Evolutionary conservation across 2,113 vertebrate genomes (phyloP).

Genomic region (Vulpes ferrilata): DNA sequence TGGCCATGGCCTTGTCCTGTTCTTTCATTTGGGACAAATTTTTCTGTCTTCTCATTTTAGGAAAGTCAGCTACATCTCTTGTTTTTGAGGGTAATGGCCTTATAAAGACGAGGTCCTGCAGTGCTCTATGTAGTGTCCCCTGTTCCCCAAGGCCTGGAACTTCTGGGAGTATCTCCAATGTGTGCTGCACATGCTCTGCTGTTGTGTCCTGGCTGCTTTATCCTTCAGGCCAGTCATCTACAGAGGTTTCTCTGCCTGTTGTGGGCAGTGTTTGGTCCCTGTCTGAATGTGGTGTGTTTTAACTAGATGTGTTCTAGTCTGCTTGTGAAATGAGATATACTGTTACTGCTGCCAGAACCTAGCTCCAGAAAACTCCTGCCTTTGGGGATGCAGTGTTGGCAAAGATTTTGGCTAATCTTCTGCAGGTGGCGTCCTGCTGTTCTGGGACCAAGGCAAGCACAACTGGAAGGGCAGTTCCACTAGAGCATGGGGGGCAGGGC

Average conservation of each 20-base stretch:
- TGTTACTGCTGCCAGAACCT: background rate
- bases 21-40: background rate
- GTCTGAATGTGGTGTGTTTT: background rate
- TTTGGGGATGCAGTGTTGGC: background rate
- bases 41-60: background rate
- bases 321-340: background rate
- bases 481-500: background rate
- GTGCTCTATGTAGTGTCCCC: background rate
- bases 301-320: background rate
- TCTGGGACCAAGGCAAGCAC: background rate
- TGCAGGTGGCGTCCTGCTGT: background rate
- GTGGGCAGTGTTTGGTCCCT: background rate
- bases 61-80: background rate
- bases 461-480: background rate
- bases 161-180: background rate
- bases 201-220: background rate
- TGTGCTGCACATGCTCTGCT: background rate
- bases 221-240: background rate
- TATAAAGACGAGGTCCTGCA: background rate
- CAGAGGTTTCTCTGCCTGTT: background rate
- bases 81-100: background rate
- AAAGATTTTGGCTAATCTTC: background rate
- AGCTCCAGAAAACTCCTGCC: background rate
- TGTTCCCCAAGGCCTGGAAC: background rate
- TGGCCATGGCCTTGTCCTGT: background rate